Evolutionary conservation across 2,797 vertebrate genomes (phyloP).

Genomic region (Cichlasoma orientale): DNA sequence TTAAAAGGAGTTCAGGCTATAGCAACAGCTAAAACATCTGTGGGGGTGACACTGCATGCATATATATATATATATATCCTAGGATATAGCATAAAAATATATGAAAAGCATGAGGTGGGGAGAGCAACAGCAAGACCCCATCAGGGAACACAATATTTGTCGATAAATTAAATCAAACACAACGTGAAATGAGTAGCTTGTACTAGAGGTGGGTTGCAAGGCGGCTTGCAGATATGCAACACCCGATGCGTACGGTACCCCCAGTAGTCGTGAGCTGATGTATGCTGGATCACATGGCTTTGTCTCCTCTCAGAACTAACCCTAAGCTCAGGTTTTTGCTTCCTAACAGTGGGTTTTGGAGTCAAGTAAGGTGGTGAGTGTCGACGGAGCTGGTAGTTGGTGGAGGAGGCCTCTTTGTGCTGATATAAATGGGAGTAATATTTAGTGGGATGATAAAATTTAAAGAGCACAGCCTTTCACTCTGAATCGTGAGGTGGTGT

Average conservation of each 20-base stretch:
- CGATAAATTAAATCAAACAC: not conserved
- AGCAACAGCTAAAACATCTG: not conserved
- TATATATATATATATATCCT: too few relatives aligned
- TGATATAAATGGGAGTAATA: not conserved
- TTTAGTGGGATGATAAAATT: not conserved
- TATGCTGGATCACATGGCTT: too few relatives aligned
- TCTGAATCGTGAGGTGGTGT: not conserved
- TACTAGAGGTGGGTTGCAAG: not conserved
- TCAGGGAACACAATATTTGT: too few relatives aligned
- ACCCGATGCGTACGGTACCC: not conserved
- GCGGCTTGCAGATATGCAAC: not conserved
- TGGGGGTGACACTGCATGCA: not conserved
- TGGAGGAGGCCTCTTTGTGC: too few relatives aligned
- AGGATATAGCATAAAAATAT: not conserved
- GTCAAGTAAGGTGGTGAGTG: too few relatives aligned
- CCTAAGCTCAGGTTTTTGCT: too few relatives aligned
- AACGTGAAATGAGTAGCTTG: not conserved
- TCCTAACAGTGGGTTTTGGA: too few relatives aligned
- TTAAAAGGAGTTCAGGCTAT: slow-evolving; percentile 8
- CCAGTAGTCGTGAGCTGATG: too few relatives aligned
- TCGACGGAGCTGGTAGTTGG: too few relatives aligned
- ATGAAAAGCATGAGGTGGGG: not conserved
- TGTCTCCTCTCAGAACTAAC: too few relatives aligned
- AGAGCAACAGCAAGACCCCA: not conserved
- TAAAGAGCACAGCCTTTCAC: not conserved